Evolutionary conservation across 2,888 invertebrate genomes (phyloP).

Genomic region (Athalia cordata): DNA sequence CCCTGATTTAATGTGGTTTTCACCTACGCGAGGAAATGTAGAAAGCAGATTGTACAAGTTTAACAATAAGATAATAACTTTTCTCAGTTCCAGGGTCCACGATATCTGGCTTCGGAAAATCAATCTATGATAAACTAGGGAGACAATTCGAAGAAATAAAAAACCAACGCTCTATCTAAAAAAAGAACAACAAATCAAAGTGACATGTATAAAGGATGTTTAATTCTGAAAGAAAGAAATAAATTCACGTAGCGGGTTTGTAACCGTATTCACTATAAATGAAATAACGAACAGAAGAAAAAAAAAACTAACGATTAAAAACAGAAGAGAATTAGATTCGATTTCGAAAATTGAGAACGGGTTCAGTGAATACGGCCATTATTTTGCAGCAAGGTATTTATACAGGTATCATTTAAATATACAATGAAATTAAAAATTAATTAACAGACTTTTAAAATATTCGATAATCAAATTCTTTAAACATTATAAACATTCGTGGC

Average conservation of each 20-base stretch:
- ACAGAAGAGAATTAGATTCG: too few relatives aligned
- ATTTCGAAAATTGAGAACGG: constrained; percentile 56
- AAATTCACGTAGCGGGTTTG: too few relatives aligned
- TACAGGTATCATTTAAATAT: constrained; percentile 34
- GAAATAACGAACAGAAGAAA: not conserved
- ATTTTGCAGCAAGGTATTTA: constrained; percentile 64
- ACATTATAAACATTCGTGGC: constrained; percentile 54
- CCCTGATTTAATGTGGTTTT: constrained; percentile 64
- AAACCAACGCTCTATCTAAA: not conserved
- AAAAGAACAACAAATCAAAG: too few relatives aligned
- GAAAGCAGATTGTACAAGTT: constrained; percentile 40
- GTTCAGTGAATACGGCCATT: constrained; percentile 69
- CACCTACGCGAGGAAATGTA: constrained; percentile 38
- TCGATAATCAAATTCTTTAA: constrained; percentile 7
- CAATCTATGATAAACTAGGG: not conserved
- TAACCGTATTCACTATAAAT: not conserved
- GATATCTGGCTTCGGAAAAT: constrained; percentile 7
- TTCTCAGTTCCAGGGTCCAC: not conserved
- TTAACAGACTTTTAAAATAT: constrained; percentile 5
- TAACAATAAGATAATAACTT: constrained; percentile 10
- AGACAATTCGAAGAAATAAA: not conserved
- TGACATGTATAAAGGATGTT: too few relatives aligned
- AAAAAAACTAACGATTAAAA: constrained; percentile 45
- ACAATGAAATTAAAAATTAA: not conserved
- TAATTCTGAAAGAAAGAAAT: too few relatives aligned